Conservation (phyloP, 2,888 invertebrate species). For the Polia nebulosa region DNA sequence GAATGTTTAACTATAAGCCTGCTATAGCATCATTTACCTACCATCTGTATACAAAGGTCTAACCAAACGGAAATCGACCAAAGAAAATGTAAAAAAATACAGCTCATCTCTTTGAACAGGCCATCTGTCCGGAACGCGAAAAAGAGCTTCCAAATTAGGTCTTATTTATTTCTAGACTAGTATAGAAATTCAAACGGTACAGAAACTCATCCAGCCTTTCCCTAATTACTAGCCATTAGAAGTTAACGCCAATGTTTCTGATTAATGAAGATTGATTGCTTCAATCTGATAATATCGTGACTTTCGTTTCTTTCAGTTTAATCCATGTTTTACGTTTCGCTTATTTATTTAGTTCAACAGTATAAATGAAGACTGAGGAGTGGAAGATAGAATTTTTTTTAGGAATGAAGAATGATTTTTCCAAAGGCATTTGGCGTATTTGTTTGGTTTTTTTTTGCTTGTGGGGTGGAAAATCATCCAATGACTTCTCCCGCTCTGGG, state of each 20-base stretch:
- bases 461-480: too few species aligned
- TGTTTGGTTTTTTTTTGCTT: too few species aligned
- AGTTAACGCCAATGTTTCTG: slow-evolving; percentile 77
- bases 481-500: too few species aligned
- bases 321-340: slow-evolving; percentile 36
- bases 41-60: background rate
- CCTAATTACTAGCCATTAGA: slow-evolving; percentile 82
- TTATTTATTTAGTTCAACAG: slow-evolving; percentile 35
- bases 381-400: background rate
- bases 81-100: slow-evolving; percentile 13
- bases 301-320: slow-evolving; percentile 62
- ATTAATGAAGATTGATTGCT: slow-evolving; percentile 83
- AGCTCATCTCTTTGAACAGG: background rate
- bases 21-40: background rate
- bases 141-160: slow-evolving; percentile 21
- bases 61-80: background rate
- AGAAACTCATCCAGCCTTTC: slow-evolving; percentile 68
- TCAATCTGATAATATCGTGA: slow-evolving; percentile 75
- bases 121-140: background rate
- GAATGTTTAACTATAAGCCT: background rate
- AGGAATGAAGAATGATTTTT: background rate
- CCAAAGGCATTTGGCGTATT: slow-evolving; percentile 2
- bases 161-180: slow-evolving; percentile 17
- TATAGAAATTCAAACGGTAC: slow-evolving; percentile 34
- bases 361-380: slow-evolving; percentile 16